Conservation (phyloP, 2,797 vertebrate species). For the Propithecus deckenii region DNA sequence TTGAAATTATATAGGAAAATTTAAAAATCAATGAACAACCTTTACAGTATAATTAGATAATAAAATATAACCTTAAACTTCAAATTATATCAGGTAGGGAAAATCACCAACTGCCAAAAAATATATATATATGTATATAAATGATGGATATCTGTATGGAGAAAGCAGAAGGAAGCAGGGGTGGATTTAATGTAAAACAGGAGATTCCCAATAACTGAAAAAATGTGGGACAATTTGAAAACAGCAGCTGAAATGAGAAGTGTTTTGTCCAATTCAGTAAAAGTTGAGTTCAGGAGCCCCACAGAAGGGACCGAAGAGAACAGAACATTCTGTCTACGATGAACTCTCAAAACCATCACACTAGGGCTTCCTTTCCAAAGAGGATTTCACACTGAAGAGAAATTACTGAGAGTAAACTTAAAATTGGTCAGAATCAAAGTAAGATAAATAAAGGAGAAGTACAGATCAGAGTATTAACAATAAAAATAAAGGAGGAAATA, state of each 20-base stretch:
- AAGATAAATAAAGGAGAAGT: not conserved
- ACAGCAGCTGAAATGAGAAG: not conserved
- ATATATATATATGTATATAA: not conserved
- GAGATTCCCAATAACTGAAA: not conserved
- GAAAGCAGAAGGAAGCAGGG: not conserved
- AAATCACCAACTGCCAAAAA: not conserved
- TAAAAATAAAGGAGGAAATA: not conserved
- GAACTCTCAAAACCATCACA: no score
- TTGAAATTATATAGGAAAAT: not conserved
- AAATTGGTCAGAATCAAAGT: not conserved
- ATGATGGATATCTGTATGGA: not conserved
- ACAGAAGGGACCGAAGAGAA: no score
- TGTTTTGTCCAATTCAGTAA: not conserved
- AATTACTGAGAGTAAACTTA: not conserved
- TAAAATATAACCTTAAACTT: not conserved
- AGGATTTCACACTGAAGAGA: not conserved
- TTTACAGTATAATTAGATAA: not conserved
- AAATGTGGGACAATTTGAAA: not conserved
- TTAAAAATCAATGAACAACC: not conserved
- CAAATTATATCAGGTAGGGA: not conserved
- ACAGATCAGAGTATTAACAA: no score
- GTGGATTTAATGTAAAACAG: not conserved
- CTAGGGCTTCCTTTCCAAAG: not conserved
- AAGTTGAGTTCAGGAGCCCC: not conserved
- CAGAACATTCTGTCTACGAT: fast-evolving